Evolutionary conservation across 2,113 vertebrate species (phyloP).

Genomic region (Oostethus manadensis): DNA sequence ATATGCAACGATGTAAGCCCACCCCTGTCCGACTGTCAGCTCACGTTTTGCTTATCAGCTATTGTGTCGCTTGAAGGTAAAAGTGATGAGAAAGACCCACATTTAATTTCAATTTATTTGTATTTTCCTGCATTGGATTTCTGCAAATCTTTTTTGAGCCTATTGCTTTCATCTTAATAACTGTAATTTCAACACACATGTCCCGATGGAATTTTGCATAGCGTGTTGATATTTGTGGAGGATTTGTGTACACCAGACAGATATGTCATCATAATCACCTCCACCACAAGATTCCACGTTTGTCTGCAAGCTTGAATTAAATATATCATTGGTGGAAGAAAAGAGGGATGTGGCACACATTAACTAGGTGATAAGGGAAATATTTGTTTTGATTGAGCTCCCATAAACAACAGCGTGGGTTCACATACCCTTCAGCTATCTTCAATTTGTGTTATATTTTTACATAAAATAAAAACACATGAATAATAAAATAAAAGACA

Average conservation of each 20-base stretch:
- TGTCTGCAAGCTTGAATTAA: constrained; percentile 14
- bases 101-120: constrained; percentile 10
- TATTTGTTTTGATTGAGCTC: constrained; percentile 5
- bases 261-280: constrained; percentile 34
- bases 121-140: constrained; percentile 11
- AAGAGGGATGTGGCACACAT: constrained; percentile 2
- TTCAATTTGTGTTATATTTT: constrained; percentile 4
- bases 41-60: neutral
- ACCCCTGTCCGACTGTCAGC: neutral
- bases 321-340: constrained; percentile 11
- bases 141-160: constrained; percentile 5
- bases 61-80: constrained; percentile 6
- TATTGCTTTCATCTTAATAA: constrained; percentile 18
- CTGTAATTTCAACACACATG: constrained; percentile 9
- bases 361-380: constrained; percentile 4
- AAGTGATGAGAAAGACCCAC: constrained; percentile 7
- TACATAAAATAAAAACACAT: constrained; percentile 5
- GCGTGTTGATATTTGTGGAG: constrained; percentile 15
- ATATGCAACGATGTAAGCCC: constrained; percentile 77
- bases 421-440: constrained; percentile 1
- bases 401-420: neutral
- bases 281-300: constrained; percentile 6
- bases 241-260: constrained; percentile 26
- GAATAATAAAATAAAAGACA: neutral
- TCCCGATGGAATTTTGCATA: constrained; percentile 23